These are phyloP conservation scores for Podarcis lilfordi DNA, from an alignment of 2,797 vertebrate genomes.

Conservation along the genomic window DNA sequence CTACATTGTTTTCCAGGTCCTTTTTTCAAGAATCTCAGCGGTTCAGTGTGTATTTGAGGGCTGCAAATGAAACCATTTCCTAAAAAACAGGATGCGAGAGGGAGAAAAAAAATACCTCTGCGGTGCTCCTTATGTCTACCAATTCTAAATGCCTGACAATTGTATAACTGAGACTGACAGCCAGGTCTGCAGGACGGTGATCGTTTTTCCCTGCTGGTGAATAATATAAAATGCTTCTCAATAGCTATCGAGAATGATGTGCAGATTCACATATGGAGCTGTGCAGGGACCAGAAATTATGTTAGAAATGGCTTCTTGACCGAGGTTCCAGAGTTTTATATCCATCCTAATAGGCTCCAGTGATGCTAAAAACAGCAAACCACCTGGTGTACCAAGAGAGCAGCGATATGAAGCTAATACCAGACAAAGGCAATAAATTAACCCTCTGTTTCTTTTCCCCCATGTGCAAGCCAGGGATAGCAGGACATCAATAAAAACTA, in stretches of 20 bases:
- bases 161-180: neutral
- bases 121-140: conserved; percentile 10
- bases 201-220: conserved; percentile 41
- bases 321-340: conserved; percentile 29
- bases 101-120: conserved; percentile 8
- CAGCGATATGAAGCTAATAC: conserved; percentile 14
- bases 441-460: neutral
- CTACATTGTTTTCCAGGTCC: neutral
- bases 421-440: conserved; percentile 34
- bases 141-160: conserved; percentile 32
- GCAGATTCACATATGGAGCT: neutral
- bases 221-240: conserved; percentile 29
- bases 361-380: neutral
- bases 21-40: neutral
- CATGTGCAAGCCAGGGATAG: neutral
- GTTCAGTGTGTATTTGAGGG: neutral
- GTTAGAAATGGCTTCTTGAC: conserved; percentile 32
- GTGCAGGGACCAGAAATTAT: conserved; percentile 34
- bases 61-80: conserved; percentile 18
- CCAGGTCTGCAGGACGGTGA: neutral
- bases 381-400: conserved; percentile 1
- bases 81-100: conserved; percentile 30
- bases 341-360: neutral
- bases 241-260: conserved; percentile 5
- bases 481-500: conserved; percentile 4